Evolutionary conservation across 2,113 vertebrate genomes (phyloP), one percentile per base, ranked within the genome.

Genomic region (Otolemur garnettii): DNA sequence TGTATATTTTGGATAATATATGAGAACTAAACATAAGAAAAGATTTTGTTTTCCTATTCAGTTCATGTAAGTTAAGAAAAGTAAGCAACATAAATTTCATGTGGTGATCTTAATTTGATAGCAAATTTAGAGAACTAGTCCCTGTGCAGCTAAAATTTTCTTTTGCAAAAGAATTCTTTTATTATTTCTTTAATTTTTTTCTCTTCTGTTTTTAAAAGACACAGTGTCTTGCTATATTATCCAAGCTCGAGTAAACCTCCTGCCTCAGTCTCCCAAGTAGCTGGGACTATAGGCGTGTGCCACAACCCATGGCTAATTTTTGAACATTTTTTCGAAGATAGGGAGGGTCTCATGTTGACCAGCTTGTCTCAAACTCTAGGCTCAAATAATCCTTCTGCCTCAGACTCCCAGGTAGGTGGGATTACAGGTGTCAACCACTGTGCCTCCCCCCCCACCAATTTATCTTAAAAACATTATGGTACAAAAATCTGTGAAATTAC

Each of bases 51-150:
- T 85, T 95, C 38, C 4, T 45, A 2, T 88, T 90, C 45, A 92
- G 21, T 80, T 96, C 18, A 92, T 87, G 0, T 62, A 69, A 68
- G 5, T 50, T 69, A 90, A 96, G 85, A 90, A 96, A 93, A 87
- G 50, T 89, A 86, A 95, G 38, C 42, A 64, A 83, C 7, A 69
- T 71, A 83, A 81, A 93, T 93, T 64, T 94, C 1, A 45, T 83
- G 81, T 88, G 22, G 22, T 90, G 81, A 66, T 80, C 35, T 85
- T 78, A 64, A 68, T 80, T 92, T 94, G 57, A 72, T 66, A 71
- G 71, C 88, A 80, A 87, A 45, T 75, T 93, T 95, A n/a, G 35
- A 59, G 72, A 92, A 62, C 57, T 45, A 78, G 62, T 84, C 90
- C 38, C 24, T 68, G 0, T 93, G 38, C 87, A 92, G 66, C 45